Evolutionary conservation across 2,113 vertebrate genomes (phyloP), one percentile per base, ranked within the genome.

Genomic region (Eudyptes chrysolophus): DNA sequence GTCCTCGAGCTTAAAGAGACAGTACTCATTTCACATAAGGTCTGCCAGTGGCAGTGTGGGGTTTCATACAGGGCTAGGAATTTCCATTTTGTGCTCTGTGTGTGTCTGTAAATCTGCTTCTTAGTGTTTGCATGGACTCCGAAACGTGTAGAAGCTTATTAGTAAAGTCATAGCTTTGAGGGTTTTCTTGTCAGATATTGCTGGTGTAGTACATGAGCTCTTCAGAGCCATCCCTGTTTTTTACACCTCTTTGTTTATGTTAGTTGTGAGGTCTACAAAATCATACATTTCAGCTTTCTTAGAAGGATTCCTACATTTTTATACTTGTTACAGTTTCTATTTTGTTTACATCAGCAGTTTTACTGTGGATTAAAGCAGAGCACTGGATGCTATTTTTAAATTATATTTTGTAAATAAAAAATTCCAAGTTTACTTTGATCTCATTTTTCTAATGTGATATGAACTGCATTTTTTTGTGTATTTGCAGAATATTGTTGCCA

Each of bases 1-100:
- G 98, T 98, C 98, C 92, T 97, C 69, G 51, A 81, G 90, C 96
- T 98, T 98, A 98, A 98, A 98, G 98, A 98, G 97, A 98, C 98
- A 98, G 97, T 55, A 40, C 95, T 92, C 61, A 70, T 97, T 98
- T 98, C 96, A 72, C 62, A 27, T 90, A 71, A 48, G n/a, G 54
- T 86, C 90, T 95, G 34, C 54, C 79, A 71, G 78, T 48, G 89
- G 89, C 27, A 16, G 78, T 87, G 87, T 93, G 88, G 70, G 80
- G 66, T 86, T 95, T 95, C 75, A 44, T 55, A 54, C 32, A 89
- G 87, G 62, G 88, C 27, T 55, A 87, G 96, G 80, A 91, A 82
- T 97, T 98, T 96, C 93, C 78, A 91, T 92, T 94, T 92, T 92
- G 58, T 84, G n/a, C 93, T 96, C 93, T 42, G 10, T 57, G 80